Evolutionary conservation across 2,888 invertebrate genomes (phyloP), one percentile per base, ranked within the genome.

Genomic region (Automeris io): DNA sequence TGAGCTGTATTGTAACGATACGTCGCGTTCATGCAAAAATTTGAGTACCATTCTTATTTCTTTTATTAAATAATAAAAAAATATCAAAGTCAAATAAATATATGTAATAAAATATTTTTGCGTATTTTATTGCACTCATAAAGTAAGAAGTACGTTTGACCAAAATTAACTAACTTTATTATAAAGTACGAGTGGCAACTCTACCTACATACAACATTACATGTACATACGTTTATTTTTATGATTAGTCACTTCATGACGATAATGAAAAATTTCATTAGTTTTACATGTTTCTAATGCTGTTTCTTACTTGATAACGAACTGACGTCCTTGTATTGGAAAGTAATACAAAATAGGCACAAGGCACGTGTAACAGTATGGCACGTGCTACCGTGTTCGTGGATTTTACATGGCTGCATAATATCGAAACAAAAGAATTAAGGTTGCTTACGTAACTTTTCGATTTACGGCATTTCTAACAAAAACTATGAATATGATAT

Each of bases 251-350:
- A 58, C 58, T 57, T 64, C 56, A 62, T 58, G 52, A 49, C 62
- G 60, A 71, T 71, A 70, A 67, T 70, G 68, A 67, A 73, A 72
- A 70, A 57, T 70, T 76, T 79, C 61, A 79, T 77, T 71, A 53
- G 52, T 64, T 72, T 74, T 75, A 67, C 72, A 66, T 74, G 76
- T 61, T 52, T 57, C 62, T 57, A 61, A 67, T 72, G 69, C 68
- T 68, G 62, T 62, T 67, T 65, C 61, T 61, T 49, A 48, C 55
- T 6, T 63, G 72, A 78, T 81, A 79, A 79, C 65, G 57, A 54
- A 49, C 43, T 60, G 63, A 61, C 63, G 61, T 61, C 48, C 54
- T 50, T 53, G 54, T 45, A 57, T 47, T 49, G 51, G 60, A 62
- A 51, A 58, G 62, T 64, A 59, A 56, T 47, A 49, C n/a, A 39